Evolutionary conservation across 2,797 vertebrate genomes (phyloP).

Genomic region (Sebastiscus albofasciatus): DNA sequence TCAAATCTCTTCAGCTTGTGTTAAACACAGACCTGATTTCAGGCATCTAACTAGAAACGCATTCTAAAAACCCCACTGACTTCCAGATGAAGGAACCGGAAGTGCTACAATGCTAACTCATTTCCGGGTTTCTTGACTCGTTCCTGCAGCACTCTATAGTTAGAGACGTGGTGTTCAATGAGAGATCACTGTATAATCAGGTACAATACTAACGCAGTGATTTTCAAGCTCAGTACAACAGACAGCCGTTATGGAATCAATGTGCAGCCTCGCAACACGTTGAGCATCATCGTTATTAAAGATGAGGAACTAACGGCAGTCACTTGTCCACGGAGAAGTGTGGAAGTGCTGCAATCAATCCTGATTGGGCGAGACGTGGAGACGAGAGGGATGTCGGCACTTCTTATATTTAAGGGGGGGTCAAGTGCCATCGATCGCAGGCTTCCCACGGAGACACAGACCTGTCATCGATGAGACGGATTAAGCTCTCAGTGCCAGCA

Average conservation of each 20-base stretch:
- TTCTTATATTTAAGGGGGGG: slow-evolving; percentile 74
- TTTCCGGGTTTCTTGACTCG: no score
- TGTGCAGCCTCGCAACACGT: background rate
- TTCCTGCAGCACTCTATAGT: background rate
- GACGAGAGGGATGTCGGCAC: slow-evolving; percentile 59
- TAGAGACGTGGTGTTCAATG: slow-evolving; percentile 11
- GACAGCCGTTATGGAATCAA: slow-evolving; percentile 53
- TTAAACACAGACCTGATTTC: no score
- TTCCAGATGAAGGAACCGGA: no score
- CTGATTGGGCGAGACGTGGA: slow-evolving; percentile 55
- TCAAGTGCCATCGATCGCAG: slow-evolving; percentile 77
- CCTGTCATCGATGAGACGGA: slow-evolving; percentile 77
- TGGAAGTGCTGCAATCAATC: slow-evolving; percentile 69
- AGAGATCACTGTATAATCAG: slow-evolving; percentile 21
- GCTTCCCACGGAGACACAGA: slow-evolving; percentile 65
- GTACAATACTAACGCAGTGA: background rate
- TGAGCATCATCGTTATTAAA: slow-evolving; percentile 57
- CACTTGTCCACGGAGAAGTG: slow-evolving; percentile 54
- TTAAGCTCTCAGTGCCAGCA: slow-evolving; percentile 68
- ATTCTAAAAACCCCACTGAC: no score
- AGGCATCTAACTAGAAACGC: no score
- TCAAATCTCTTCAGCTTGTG: no score
- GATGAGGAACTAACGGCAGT: slow-evolving; percentile 56
- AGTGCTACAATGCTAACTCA: no score
- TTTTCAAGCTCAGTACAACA: slow-evolving; percentile 19